Evolutionary conservation across 2,888 invertebrate genomes (phyloP), one percentile per base, ranked within the genome.

Genomic region (Heliconius ismenius): DNA sequence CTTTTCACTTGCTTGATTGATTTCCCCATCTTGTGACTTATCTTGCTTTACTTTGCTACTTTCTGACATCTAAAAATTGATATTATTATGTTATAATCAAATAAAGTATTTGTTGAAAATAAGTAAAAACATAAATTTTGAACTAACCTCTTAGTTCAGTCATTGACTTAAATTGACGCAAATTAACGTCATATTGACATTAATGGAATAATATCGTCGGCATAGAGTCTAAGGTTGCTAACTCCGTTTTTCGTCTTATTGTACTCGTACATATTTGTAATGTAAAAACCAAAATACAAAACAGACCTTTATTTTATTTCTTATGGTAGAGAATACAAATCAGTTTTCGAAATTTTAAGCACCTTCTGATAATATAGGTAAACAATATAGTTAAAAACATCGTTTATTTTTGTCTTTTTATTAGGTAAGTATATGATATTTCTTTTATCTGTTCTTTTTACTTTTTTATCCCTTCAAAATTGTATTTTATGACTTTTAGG

Each of bases 1-100:
- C 72, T 88, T 89, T 43, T 86, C 83, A 62, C 74, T 75, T 74
- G 76, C 76, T 26, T 77, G 70, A 28, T 39, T 77, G 24, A n/a
- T 62, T 26, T 78, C 70, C 18, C 72, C 75, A 73, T 62, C 49
- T 36, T 76, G 73, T 69, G 70, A 39, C 2, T 60, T 63, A 60
- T 75, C 54, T 21, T 67, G 28, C 21, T 67, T 62, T 54, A 11
- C 54, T 75, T 75, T 75, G 76, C 76, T 74, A 43, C 77, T 75
- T 21, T 60, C 21, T 18, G 76, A 76, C 76, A 64, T 73, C 63
- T 60, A 72, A 24, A 58, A 72, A 75, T 43, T 7, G 62, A 28
- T 11, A 9, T n/a, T 60, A 62, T 39, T 26, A 64, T 65, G 3
- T 39, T 26, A 13, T 21, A 62, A 67, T 15, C 1, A 43, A 67